Percentiles rank a stretch among this genome's conserved stretches.
phyloP scores from a whole-genome alignment of 2,888 invertebrate genomes.

The Adineta ricciae region DNA sequence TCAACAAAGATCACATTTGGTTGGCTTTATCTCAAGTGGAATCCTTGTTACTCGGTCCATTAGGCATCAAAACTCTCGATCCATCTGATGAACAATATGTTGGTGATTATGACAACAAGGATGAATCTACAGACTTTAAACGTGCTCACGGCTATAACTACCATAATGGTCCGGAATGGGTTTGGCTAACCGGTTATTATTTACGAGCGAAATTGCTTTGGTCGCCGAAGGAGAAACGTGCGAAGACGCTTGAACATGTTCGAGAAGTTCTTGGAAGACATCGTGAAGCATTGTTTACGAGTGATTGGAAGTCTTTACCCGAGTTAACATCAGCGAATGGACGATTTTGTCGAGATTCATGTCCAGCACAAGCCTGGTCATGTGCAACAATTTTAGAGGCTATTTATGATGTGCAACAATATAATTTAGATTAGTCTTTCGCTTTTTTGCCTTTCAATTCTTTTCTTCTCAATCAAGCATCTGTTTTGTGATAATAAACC shows the following conservation, averaged over 20 bases:
- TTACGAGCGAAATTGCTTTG: conserved; percentile 8
- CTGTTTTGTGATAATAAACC: not conserved
- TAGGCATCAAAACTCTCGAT: conserved; percentile 92
- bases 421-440: not conserved
- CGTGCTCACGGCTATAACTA: conserved; percentile 91
- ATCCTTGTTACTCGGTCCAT: conserved; percentile 70
- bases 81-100: conserved; percentile 86
- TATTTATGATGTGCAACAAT: not conserved
- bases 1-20: conserved; percentile 75
- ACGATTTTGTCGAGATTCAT: conserved; percentile 69
- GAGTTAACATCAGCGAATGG: conserved; percentile 86
- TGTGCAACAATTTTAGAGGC: conserved; percentile 74
- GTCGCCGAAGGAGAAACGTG: not conserved
- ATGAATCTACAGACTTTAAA: conserved; percentile 70
- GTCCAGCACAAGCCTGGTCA: conserved; percentile 93
- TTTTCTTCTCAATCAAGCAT: too few species aligned
- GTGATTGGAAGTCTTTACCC: conserved; percentile 83
- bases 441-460: not conserved
- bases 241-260: not conserved
- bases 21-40: conserved; percentile 67
- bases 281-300: conserved; percentile 40
- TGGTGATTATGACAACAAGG: conserved; percentile 80
- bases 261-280: conserved; percentile 13
- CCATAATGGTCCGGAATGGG: conserved; percentile 97
- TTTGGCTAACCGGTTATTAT: conserved; percentile 74